Conservation (phyloP, 2,888 invertebrate genomes). For the Drosophila pegasa region DNA sequence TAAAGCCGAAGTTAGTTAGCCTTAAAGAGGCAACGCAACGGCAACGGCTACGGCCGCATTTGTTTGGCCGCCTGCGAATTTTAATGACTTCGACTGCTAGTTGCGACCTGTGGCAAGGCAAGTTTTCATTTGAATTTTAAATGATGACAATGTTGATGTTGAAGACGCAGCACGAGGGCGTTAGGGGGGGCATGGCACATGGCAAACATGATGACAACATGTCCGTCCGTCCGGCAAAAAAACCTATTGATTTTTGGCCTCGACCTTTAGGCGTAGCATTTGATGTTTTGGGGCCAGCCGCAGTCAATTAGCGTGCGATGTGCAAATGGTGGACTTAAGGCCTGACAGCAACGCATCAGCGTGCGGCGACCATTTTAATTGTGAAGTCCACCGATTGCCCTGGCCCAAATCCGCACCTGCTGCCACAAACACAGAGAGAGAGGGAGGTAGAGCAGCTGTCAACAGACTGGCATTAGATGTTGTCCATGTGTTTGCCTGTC, state of each 20-base stretch:
- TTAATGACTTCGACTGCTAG: slow-evolving; percentile 61
- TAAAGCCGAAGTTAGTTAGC: slow-evolving; percentile 62
- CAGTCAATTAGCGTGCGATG: slow-evolving; percentile 38
- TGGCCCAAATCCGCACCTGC: slow-evolving; percentile 37
- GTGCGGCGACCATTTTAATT: slow-evolving; percentile 44
- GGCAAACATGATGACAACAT: slow-evolving; percentile 42
- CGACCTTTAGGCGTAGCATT: slow-evolving; percentile 28
- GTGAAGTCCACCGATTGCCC: slow-evolving; percentile 20
- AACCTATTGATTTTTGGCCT: slow-evolving; percentile 47
- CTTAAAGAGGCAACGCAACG: slow-evolving; percentile 53
- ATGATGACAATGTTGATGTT: slow-evolving; percentile 63
- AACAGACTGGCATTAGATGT: slow-evolving; percentile 30
- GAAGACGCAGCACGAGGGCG: slow-evolving; percentile 1
- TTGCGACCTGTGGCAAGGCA: slow-evolving; percentile 47
- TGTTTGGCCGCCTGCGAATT: slow-evolving; percentile 67
- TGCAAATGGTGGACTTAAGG: slow-evolving; percentile 32
- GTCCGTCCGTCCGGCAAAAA: slow-evolving; percentile 17
- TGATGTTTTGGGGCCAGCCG: slow-evolving; percentile 6
- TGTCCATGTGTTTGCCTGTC: slow-evolving; percentile 32
- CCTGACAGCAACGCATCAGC: slow-evolving; percentile 36
- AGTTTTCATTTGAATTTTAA: slow-evolving; percentile 77
- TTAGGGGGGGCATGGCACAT: background rate
- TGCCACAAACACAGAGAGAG: background rate
- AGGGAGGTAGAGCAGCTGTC: slow-evolving; percentile 17
- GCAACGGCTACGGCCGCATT: slow-evolving; percentile 42